These are phyloP conservation scores for Eupithecia insigniata DNA, from an alignment of 2,888 invertebrate species.

Conservation along the genomic window DNA sequence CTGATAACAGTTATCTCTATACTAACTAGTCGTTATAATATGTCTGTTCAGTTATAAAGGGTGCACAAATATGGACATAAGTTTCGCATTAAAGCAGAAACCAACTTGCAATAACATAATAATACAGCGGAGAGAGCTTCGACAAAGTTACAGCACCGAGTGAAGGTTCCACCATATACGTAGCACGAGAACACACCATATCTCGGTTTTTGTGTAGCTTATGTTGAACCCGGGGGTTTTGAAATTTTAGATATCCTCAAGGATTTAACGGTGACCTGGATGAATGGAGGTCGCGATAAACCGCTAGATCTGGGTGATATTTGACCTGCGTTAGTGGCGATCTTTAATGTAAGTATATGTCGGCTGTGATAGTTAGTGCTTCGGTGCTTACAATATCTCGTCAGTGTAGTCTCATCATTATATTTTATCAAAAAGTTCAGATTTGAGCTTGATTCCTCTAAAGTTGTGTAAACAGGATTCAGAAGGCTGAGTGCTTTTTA, in stretches of 20 bases:
- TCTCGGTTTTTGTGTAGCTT: not conserved
- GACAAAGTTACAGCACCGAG: not conserved
- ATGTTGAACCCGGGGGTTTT: too few relatives aligned
- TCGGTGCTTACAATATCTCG: not conserved
- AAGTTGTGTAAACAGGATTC: conserved; percentile 6
- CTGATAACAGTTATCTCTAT: not conserved
- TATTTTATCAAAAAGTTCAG: conserved; percentile 4
- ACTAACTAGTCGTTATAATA: not conserved
- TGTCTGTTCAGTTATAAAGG: not conserved
- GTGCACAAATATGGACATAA: not conserved
- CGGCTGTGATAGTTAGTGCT: not conserved
- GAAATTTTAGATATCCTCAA: too few relatives aligned
- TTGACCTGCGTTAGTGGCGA: not conserved
- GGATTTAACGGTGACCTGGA: not conserved
- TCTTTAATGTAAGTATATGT: not conserved
- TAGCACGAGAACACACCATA: not conserved
- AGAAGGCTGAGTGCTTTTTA: conserved; percentile 5
- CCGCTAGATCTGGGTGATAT: not conserved
- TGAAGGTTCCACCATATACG: not conserved
- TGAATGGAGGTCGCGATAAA: not conserved
- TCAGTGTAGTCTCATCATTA: not conserved
- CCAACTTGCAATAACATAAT: not conserved
- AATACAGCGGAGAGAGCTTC: not conserved
- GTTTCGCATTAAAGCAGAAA: not conserved
- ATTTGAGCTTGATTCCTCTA: conserved; percentile 3